Conservation (phyloP, 2,888 invertebrate genomes). For the Erebia aethiops region DNA sequence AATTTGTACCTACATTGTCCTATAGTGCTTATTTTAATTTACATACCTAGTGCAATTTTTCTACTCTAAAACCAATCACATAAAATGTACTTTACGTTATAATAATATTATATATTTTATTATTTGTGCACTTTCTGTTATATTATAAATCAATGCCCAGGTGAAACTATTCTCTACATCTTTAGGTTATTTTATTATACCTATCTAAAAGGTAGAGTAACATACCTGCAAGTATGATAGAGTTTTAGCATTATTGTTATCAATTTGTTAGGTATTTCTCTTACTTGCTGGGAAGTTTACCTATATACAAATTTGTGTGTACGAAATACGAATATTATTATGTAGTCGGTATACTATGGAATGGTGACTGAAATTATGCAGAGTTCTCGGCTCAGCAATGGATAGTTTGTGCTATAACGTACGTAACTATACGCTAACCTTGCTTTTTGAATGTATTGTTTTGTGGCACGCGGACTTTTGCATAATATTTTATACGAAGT, state of each 20-base stretch:
- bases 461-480: constrained; percentile 18
- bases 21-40: too few species aligned
- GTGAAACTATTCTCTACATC: neutral
- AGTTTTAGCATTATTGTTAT: constrained; percentile 19
- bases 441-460: constrained; percentile 34
- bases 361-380: constrained; percentile 48
- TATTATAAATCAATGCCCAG: neutral
- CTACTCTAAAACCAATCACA: neutral
- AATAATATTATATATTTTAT: too few species aligned
- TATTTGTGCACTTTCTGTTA: constrained; percentile 1
- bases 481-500: constrained; percentile 33
- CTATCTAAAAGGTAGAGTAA: neutral
- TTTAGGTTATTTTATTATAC: neutral
- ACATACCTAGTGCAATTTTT: neutral
- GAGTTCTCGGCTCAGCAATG: constrained; percentile 65
- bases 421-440: constrained; percentile 30
- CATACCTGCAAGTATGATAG: neutral
- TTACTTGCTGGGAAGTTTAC: constrained; percentile 14
- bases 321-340: constrained; percentile 22
- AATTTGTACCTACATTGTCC: too few species aligned
- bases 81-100: too few species aligned
- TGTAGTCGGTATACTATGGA: constrained; percentile 51
- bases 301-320: constrained; percentile 30
- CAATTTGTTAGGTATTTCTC: constrained; percentile 22
- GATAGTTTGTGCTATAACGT: constrained; percentile 23